These are phyloP conservation scores for Ptilorrhoa leucosticta DNA, from an alignment of 2,113 vertebrate genomes.

Conservation along the genomic window DNA sequence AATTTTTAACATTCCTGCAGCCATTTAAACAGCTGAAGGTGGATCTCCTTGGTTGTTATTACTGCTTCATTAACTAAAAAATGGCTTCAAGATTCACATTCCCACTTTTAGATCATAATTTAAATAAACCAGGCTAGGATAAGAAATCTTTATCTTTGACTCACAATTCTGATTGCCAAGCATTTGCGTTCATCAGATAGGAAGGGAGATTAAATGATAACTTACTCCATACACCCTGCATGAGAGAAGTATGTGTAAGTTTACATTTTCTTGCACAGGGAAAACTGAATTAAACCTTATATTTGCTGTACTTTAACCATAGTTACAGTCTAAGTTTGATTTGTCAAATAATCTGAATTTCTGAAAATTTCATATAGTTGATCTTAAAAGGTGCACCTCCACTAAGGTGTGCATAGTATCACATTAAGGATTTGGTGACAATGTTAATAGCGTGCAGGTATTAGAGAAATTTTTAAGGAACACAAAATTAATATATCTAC, in stretches of 20 bases:
- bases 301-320: neutral
- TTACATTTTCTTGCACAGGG: neutral
- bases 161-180: neutral
- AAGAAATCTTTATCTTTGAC: constrained; percentile 21
- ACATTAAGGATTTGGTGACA: neutral
- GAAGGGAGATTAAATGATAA: neutral
- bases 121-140: neutral
- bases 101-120: neutral
- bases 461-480: neutral
- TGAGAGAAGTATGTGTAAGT: neutral
- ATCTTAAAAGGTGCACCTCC: neutral
- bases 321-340: neutral
- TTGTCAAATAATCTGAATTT: neutral
- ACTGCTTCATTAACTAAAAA: constrained; percentile 35
- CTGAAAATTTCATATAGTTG: neutral
- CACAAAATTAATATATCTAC: neutral
- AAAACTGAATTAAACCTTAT: neutral
- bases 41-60: neutral
- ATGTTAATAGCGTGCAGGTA: neutral
- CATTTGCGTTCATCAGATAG: neutral
- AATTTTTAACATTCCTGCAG: neutral
- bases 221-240: neutral
- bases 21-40: constrained; percentile 7
- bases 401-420: neutral
- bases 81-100: constrained; percentile 8